A percentile compares a stretch with the other conserved stretches of the same genome.
These are phyloP conservation scores for Branchipolynoe longqiensis DNA, from an alignment of 2,888 invertebrate species.

Conservation along the genomic window DNA sequence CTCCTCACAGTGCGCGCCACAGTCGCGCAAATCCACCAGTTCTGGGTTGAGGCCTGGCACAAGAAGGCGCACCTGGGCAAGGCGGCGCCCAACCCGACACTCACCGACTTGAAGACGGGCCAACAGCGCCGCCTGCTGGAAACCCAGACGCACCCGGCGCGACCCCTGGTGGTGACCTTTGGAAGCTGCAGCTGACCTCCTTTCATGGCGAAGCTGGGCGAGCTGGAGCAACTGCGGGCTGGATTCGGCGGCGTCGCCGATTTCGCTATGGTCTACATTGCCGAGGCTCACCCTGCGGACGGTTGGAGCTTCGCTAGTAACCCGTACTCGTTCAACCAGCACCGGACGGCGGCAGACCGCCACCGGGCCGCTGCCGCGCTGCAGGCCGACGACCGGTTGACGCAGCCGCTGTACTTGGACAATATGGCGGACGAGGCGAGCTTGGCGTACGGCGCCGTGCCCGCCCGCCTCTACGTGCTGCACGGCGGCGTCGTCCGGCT, in stretches of 20 bases:
- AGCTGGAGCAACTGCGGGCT: conserved; percentile 69
- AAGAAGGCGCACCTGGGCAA: conserved; percentile 6
- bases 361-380: conserved; percentile 68
- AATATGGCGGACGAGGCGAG: conserved; percentile 70
- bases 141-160: conserved; percentile 55
- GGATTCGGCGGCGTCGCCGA: conserved; percentile 70
- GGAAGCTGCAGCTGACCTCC: conserved; percentile 77
- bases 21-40: neutral
- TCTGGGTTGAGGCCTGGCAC: conserved; percentile 42
- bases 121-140: neutral
- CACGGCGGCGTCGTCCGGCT: conserved; percentile 70
- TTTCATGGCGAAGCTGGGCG: conserved; percentile 70
- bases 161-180: conserved; percentile 74
- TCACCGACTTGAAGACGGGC: conserved; percentile 32
- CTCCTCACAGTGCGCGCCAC: conserved; percentile 28
- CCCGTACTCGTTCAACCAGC: conserved; percentile 69
- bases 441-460: conserved; percentile 70
- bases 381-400: neutral
- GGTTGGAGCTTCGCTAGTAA: conserved; percentile 72
- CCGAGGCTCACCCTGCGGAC: conserved; percentile 74
- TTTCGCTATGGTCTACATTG: conserved; percentile 74
- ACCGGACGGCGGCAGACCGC: conserved; percentile 67
- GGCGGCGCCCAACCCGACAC: conserved; percentile 3
- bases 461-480: conserved; percentile 73
- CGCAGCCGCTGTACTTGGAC: conserved; percentile 71